A percentile compares a stretch with the other conserved stretches of the same genome.
phyloP scores from a whole-genome alignment of 2,888 invertebrate species.

The Glomeris marginata region DNA sequence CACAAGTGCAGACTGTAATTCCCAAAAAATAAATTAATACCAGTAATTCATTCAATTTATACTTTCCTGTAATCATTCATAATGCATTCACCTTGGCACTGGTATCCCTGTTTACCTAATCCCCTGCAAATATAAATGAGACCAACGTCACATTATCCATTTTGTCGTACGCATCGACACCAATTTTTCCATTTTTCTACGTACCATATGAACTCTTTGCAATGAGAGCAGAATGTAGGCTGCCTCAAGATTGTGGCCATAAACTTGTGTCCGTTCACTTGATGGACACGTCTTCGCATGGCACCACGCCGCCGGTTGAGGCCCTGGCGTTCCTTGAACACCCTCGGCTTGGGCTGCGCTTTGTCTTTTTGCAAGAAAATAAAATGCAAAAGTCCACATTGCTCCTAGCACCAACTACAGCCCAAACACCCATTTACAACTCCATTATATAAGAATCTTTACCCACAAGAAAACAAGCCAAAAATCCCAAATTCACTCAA shows the following conservation, averaged over 20 bases:
- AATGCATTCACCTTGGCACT: conserved; percentile 97
- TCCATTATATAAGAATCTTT: too few species aligned
- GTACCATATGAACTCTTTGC: conserved; percentile 97
- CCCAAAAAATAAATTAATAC: conserved; percentile 14
- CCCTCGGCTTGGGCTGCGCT: conserved; percentile 43
- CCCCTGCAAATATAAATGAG: conserved; percentile 51
- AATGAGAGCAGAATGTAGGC: conserved; percentile 99
- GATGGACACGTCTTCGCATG: conserved; percentile 94
- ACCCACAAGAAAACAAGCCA: too few species aligned
- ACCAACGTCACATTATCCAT: too few species aligned
- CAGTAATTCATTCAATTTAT: too few species aligned
- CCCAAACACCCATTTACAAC: too few species aligned
- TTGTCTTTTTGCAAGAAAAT: conserved; percentile 7
- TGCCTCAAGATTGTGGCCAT: conserved; percentile 98
- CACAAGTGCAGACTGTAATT: conserved; percentile 93
- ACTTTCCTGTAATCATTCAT: too few species aligned
- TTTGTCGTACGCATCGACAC: too few species aligned
- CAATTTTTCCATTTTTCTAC: conserved; percentile 9
- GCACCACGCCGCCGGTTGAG: conserved; percentile 93
- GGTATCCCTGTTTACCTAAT: conserved; percentile 92
- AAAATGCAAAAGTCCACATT: too few species aligned
- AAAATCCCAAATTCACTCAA: too few species aligned
- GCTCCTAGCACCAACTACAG: too few species aligned
- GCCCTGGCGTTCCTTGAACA: conserved; percentile 89
- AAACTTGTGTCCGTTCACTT: conserved; percentile 96